Base-by-base conservation (phyloP, 1,140 invertebrate species). In the Oryctes rhinoceros region DNA sequence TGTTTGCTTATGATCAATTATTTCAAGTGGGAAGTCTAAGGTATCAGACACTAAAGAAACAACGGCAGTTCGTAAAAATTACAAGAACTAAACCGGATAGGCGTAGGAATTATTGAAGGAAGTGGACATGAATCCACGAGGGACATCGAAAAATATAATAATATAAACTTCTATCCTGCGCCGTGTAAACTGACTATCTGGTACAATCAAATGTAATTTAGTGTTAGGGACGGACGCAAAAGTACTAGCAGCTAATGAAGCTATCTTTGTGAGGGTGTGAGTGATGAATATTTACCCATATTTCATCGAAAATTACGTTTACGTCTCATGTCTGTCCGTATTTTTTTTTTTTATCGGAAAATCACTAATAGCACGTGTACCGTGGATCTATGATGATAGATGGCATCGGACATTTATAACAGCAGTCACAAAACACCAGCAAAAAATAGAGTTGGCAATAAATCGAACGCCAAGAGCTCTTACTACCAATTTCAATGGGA, bases 401-500 rank as follows among this genome's bases (percentile, higher is more conserved):
- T 59, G 53, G 53, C n/a, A 15, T 13, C 18, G 5, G 53, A 59
- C 53, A 59, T 59, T 59, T 59, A 18, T 59, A 59, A 53, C n/a
- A 53, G 53, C 53, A 18, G 15, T 59, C n/a, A 59, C 53, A 59
- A 59, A 59, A 15, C 53, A 15, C 53, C 18, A 6, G 18, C 15
- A 59, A 59, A 59, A n/a, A n/a, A 59, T 15, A 18, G 53, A 18
- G 53, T 59, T 59, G 53, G 18, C 15, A 59, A 59, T 59, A 59
- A 59, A 59, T 59, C 53, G 53, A 59, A 59, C 18, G n/a, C 53
- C 15, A 59, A 59, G 53, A 18, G 15, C 53, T 59, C 53, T 59
- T 59, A 59, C 53, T 59, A 15, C 15, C 53, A 59, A 18, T 59
- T 59, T 59, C 13, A 59, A 59, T 18, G 24, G 24, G 24, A 30